Evolutionary conservation across 2,797 vertebrate species (phyloP).

Genomic region (Erithacus rubecula): DNA sequence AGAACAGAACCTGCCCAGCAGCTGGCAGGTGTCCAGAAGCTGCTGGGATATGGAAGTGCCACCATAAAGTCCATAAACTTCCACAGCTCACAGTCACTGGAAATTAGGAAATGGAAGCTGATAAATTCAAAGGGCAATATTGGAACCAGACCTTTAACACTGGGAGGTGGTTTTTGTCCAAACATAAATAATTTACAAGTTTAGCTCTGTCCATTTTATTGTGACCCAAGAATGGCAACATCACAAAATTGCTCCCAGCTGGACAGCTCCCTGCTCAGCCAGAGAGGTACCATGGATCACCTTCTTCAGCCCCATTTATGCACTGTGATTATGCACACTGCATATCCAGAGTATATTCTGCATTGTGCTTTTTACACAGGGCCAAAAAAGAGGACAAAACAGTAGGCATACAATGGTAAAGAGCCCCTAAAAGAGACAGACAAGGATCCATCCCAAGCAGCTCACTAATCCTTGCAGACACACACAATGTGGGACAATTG

Average conservation of each 20-base stretch:
- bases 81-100: neutral
- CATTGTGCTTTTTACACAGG: neutral
- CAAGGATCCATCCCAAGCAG: neutral
- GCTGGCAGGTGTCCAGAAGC: neutral
- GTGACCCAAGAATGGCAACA: neutral
- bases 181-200: neutral
- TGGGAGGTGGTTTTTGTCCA: neutral
- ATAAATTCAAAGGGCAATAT: neutral
- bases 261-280: neutral
- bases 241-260: neutral
- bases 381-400: neutral
- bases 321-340: neutral
- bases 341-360: neutral
- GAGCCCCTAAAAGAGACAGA: neutral
- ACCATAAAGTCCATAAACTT: neutral
- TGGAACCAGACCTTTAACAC: neutral
- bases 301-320: neutral
- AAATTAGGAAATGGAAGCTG: neutral
- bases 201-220: neutral
- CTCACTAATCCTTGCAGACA: neutral
- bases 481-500: neutral
- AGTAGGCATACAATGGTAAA: neutral
- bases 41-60: neutral
- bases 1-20: neutral
- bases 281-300: neutral